Conservation (phyloP, 1,140 invertebrate species). For the Coptotermes formosanus region DNA sequence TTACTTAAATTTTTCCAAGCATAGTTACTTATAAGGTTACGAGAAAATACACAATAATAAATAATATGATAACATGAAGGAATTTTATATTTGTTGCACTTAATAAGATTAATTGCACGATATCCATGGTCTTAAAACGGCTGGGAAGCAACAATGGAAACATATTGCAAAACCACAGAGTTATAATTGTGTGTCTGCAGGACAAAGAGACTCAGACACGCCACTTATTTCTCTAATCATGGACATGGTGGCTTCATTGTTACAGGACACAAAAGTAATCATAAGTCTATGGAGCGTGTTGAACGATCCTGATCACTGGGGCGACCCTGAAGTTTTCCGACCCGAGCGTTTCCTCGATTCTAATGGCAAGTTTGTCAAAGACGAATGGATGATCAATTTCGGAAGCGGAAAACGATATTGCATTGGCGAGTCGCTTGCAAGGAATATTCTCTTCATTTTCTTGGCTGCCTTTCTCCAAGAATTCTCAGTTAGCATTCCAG, state of each 20-base stretch:
- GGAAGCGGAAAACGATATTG: constrained; percentile 48
- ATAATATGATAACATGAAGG: no score
- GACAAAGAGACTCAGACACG: no score
- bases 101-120: no score
- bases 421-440: neutral
- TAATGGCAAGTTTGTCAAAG: constrained; percentile 48
- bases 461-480: constrained; percentile 39
- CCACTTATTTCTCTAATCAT: no score
- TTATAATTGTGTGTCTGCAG: no score
- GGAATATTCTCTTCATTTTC: constrained; percentile 38
- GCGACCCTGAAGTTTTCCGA: constrained; percentile 56
- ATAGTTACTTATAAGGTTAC: no score
- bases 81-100: no score
- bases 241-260: neutral
- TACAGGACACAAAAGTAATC: constrained; percentile 46
- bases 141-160: no score
- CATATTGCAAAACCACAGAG: no score
- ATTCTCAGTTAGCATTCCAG: constrained; percentile 34
- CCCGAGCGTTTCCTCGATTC: constrained; percentile 58
- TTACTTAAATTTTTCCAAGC: no score
- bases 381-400: constrained; percentile 53
- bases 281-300: constrained; percentile 48
- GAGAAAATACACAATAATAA: no score
- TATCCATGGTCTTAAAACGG: no score
- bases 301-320: constrained; percentile 51